Base-by-base conservation (phyloP, 2,113 vertebrate species). In the Rhabdornis inornatus region DNA sequence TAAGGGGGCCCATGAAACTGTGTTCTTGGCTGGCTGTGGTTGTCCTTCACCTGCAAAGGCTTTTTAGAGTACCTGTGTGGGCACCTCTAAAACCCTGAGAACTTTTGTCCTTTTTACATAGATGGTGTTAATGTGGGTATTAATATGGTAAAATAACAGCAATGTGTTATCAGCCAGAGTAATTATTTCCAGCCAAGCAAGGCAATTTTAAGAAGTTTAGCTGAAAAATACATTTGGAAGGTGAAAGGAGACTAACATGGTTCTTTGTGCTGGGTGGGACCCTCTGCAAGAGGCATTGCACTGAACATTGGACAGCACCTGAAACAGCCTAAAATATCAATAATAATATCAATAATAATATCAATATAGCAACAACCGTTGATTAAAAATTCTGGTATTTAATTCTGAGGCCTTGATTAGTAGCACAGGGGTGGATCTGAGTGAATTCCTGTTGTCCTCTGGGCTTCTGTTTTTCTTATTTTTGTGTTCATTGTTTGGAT, bases 231-330 rank as follows among this genome's bases (percentile, higher is more conserved):
- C 4, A 23, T 63, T 45, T 83, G 66, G 20, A 75, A 76, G 14
- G 27, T 37, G 23, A 65, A 33, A 2, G 2, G n/a, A 28, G 24
- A 40, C 25, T 61, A 18, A 25, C 1, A 2, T 3, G 1, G 6
- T 30, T 77, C 59, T 83, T 52, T 83, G 42, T 15, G 53, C 35
- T 47, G 18, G 7, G 12, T 71, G 31, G 44, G 16, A 39, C 14
- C 21, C 5, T 63, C 23, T n/a, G 31, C 0, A 0, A 93, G 37
- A 27, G 21, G 19, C 0, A 0, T 72, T 90, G 47, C 11, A 17
- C 35, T 84, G 47, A 61, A 50, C 6, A 25, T n/a, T 40, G 56
- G 22, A 49, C 1, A 1, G 23, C 10, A n/a, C 35, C 83, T 71
- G 57, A 27, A 84, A 52, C 8, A 59, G 44, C 35, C n/a, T 45